phyloP scores from a whole-genome alignment of 2,888 invertebrate genomes.

The Unio delphinus region DNA sequence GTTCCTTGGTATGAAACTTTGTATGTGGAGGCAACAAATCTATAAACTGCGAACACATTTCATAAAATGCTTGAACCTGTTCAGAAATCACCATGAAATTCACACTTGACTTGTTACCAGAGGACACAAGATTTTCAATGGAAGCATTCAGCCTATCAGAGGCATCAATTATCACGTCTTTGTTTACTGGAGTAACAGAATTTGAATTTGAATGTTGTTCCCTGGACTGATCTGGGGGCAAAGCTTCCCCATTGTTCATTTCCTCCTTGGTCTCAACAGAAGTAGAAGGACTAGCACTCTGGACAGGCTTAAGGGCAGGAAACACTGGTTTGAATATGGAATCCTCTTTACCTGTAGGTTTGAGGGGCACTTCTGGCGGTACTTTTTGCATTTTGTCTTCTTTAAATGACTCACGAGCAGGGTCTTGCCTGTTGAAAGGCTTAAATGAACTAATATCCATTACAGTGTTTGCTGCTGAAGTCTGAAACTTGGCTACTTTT shows the following conservation, averaged over 20 bases:
- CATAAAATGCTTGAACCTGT: constrained; percentile 84
- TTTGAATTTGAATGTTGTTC: constrained; percentile 16
- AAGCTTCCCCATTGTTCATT: constrained; percentile 25
- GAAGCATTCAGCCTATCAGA: constrained; percentile 53
- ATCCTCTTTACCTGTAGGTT: constrained; percentile 43
- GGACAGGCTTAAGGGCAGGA: constrained; percentile 36
- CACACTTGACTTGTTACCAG: constrained; percentile 71
- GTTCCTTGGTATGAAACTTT: constrained; percentile 86
- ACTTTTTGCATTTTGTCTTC: constrained; percentile 35
- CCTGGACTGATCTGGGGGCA: constrained; percentile 18
- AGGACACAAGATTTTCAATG: constrained; percentile 57
- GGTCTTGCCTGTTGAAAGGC: constrained; percentile 41
- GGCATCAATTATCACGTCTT: constrained; percentile 54
- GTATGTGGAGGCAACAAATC: constrained; percentile 89
- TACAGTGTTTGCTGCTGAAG: constrained; percentile 29
- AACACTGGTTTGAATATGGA: constrained; percentile 46
- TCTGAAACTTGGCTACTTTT: constrained; percentile 52
- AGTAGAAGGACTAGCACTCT: constrained; percentile 22
- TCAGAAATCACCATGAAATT: constrained; percentile 86
- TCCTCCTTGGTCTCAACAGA: constrained; percentile 17
- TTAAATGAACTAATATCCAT: constrained; percentile 40
- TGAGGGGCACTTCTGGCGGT: constrained; percentile 39
- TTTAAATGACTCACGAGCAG: constrained; percentile 37
- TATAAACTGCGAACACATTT: constrained; percentile 86
- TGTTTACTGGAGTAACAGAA: constrained; percentile 41